These are phyloP conservation scores for Oreochromis niloticus DNA, from an alignment of 2,113 vertebrate species.

Conservation along the genomic window DNA sequence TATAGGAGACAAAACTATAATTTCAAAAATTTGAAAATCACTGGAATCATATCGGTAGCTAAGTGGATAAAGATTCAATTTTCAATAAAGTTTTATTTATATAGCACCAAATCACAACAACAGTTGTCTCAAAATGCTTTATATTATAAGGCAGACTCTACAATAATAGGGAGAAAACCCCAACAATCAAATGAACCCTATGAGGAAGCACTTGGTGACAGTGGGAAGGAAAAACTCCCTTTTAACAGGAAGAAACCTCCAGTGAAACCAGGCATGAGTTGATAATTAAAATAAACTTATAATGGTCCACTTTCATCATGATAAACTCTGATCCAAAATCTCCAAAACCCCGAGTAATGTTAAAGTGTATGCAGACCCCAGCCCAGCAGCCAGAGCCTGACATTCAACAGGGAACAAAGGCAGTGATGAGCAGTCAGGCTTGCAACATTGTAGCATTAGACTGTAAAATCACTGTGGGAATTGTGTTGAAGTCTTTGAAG, in stretches of 20 bases:
- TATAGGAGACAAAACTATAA: neutral
- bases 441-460: neutral
- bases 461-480: neutral
- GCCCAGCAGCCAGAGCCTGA: neutral
- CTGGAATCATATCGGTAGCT: neutral
- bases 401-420: neutral
- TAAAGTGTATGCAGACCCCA: neutral
- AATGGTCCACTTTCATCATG: neutral
- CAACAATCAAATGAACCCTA: neutral
- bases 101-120: neutral
- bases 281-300: neutral
- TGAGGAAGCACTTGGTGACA: neutral
- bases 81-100: neutral
- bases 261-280: neutral
- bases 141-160: neutral
- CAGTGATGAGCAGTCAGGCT: neutral
- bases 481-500: neutral
- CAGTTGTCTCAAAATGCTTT: neutral
- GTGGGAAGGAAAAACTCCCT: neutral
- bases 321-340: neutral
- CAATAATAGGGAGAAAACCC: neutral
- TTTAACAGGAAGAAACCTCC: neutral
- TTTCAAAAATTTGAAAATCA: neutral
- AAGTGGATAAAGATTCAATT: neutral
- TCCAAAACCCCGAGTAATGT: neutral